Percentiles rank a stretch among this genome's conserved stretches.
phyloP scores from a whole-genome alignment of 2,797 vertebrate species.

The Scomberomorus guttatus region DNA sequence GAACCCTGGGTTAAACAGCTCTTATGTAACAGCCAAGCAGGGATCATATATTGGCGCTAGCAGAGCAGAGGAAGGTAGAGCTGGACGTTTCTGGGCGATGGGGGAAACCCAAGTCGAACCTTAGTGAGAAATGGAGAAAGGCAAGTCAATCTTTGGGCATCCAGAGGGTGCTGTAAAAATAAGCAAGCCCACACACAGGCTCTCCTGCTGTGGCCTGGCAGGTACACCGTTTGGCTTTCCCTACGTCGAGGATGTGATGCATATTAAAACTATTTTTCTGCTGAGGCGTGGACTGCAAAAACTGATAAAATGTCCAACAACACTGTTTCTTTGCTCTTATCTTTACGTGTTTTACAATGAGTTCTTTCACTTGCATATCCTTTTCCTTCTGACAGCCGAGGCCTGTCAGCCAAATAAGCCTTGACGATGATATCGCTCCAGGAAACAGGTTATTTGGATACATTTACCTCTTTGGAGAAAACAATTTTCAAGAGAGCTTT shows the following conservation, averaged over 20 bases:
- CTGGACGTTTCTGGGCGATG: slow-evolving; percentile 39
- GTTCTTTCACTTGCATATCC: slow-evolving; percentile 32
- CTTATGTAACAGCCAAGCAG: slow-evolving; percentile 51
- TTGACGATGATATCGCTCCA: slow-evolving; percentile 49
- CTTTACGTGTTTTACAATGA: slow-evolving; percentile 29
- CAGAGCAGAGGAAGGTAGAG: slow-evolving; percentile 41
- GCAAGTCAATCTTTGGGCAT: slow-evolving; percentile 25
- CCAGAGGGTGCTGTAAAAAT: slow-evolving; percentile 43
- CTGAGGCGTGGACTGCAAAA: slow-evolving; percentile 23
- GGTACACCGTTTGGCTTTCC: slow-evolving; percentile 16
- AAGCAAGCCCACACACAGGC: slow-evolving; percentile 51
- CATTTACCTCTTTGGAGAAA: slow-evolving; percentile 62
- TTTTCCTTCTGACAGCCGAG: slow-evolving; percentile 46
- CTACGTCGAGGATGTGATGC: slow-evolving; percentile 11
- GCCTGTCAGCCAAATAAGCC: slow-evolving; percentile 51
- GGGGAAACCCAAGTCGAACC: slow-evolving; percentile 51
- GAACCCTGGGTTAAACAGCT: slow-evolving; percentile 35
- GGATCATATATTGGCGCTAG: slow-evolving; percentile 50
- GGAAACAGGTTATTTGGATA: slow-evolving; percentile 63
- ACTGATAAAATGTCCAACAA: slow-evolving; percentile 36
- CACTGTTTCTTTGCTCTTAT: slow-evolving; percentile 42
- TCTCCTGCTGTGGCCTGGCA: slow-evolving; percentile 16
- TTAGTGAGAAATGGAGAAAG: slow-evolving; percentile 37
- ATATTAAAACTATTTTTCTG: slow-evolving; percentile 19
- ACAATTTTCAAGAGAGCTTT: slow-evolving; percentile 56